These are phyloP conservation scores for Araneus ventricosus DNA, from an alignment of 1,140 invertebrate genomes.

Conservation along the genomic window DNA sequence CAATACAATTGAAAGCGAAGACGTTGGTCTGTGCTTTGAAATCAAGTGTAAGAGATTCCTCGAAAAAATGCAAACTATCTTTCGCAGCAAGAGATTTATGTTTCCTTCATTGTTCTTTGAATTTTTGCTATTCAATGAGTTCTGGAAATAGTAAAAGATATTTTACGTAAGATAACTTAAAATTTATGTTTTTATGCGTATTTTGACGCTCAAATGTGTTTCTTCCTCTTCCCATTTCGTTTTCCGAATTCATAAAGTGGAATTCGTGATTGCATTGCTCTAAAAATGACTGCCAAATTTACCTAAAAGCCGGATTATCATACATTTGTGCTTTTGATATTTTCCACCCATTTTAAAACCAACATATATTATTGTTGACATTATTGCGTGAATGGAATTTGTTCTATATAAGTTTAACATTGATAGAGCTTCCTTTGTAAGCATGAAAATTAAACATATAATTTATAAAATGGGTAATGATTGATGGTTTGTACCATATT, in stretches of 20 bases:
- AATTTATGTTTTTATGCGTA: background rate
- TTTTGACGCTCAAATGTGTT: background rate
- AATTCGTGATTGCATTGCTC: background rate
- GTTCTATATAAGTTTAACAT: no score
- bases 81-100: background rate
- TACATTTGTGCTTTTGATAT: no score
- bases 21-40: constrained; percentile 23
- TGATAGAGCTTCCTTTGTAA: no score
- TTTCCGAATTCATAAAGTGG: background rate
- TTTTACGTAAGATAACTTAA: constrained; percentile 7
- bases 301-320: background rate
- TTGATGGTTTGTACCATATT: no score
- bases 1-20: constrained; percentile 21
- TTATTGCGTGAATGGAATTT: no score
- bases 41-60: constrained; percentile 10
- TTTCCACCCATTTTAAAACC: no score
- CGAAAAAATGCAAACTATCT: constrained; percentile 37
- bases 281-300: background rate
- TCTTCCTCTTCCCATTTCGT: background rate
- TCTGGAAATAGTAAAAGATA: constrained; percentile 25
- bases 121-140: background rate
- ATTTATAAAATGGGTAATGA: no score
- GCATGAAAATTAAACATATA: no score
- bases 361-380: no score
- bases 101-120: constrained; percentile 24